Percentiles rank a stretch among this genome's conserved stretches.
Conservation (phyloP, 2,797 vertebrate genomes). For the Cheirogaleus major region DNA sequence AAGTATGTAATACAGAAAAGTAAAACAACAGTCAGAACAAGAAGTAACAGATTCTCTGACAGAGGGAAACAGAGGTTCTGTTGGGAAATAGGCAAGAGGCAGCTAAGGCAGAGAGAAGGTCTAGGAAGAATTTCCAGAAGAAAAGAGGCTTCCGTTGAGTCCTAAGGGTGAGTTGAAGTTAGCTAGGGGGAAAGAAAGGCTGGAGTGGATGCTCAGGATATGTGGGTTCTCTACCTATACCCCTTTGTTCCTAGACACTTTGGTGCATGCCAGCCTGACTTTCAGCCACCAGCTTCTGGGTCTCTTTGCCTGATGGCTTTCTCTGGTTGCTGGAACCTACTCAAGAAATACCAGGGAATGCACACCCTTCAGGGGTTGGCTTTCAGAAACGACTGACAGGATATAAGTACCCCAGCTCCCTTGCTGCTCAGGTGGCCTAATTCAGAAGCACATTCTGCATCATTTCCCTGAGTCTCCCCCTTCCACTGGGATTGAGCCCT, state of each 20-base stretch:
- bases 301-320: background rate
- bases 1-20: background rate
- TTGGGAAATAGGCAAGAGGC: background rate
- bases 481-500: too few relatives aligned
- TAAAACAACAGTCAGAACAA: background rate
- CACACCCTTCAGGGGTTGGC: background rate
- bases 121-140: background rate
- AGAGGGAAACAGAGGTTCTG: background rate
- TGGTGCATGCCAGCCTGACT: background rate
- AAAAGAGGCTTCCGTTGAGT: background rate
- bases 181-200: background rate
- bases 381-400: background rate
- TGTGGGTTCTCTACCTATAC: background rate
- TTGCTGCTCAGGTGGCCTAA: background rate
- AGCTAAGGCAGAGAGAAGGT: background rate
- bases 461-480: background rate
- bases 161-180: background rate
- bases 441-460: background rate
- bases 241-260: background rate
- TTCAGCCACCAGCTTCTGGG: background rate
- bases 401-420: background rate
- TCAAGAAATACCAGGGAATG: background rate
- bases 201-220: background rate
- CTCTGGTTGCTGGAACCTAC: background rate
- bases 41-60: background rate